Evolutionary conservation across 2,888 invertebrate genomes (phyloP), one percentile per base, ranked within the genome.

Genomic region (Spisula solida): DNA sequence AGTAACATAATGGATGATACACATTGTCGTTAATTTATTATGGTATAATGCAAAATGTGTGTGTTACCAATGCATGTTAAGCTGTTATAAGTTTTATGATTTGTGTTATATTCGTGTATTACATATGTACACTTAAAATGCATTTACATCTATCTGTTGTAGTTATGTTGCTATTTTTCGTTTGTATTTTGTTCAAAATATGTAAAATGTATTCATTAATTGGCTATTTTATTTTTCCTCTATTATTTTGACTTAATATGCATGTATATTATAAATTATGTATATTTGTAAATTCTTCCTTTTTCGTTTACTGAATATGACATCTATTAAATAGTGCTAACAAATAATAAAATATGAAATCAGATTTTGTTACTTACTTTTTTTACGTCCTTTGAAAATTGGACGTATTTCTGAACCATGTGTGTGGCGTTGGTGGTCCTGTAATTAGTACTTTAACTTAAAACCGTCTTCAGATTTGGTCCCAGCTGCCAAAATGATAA

Each of bases 291-390:
- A 66, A 86, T 81, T 81, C 47, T 70, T 48, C 70, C 86, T 75
- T 86, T 81, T 75, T 75, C 31, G n/a, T 86, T 86, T 81, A 75
- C 47, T 75, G 48, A 75, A 51, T 47, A 81, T 75, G 60, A 81
- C 81, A 55, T 81, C 83, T 80, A 81, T 60, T 55, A 84, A 81
- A 88, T 86, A 83, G 89, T 86, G 89, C 89, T 89, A 89, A 89
- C 86, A 89, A 89, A 88, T 82, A 82, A 56, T 82, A 86, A 88
- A 89, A 86, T 86, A 34, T 79, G 60, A 83, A 89, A 86, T 70
- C 81, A 66, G 60, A 41, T 41, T 80, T 60, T 47, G 25, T 80
- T 48, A 75, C 25, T 75, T 16, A 75, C 14, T 14, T 14, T 29
- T 31, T 31, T n/a, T n/a, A n/a, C n/a, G n/a, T n/a, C n/a, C n/a